Base-by-base conservation (phyloP, 2,888 invertebrate genomes). In the Melinaea marsaeus region DNA sequence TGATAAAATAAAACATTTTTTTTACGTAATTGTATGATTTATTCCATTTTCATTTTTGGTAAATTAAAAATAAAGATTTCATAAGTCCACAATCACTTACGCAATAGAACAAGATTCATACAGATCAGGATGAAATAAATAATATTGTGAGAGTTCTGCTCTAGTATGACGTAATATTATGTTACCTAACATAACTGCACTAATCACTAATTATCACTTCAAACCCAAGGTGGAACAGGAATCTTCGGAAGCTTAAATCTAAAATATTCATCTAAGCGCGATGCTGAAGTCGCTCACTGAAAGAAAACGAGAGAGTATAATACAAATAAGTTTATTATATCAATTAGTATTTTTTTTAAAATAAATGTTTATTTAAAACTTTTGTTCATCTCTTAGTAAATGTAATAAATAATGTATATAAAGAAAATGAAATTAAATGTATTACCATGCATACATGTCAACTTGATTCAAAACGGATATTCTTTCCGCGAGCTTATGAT, bases 101-200 rank as follows among this genome's bases (percentile, higher is more conserved):
- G 85, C 83, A 77, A 76, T 83, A 84, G 72, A 85, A 84, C 84
- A 88, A 86, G 85, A 89, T 88, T 86, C 86, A 85, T 88, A 90
- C 90, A 90, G 88, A 88, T 88, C 87, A 84, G 85, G 79, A 86
- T 87, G 86, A 88, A 90, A 90, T 90, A 90, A 90, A 90, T 90
- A 89, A 85, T 81, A 85, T 79, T 78, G 79, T 86, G 86, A 83
- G 84, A 86, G 84, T 85, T 82, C 83, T 81, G 83, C 78, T 82
- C 84, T 78, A 80, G 83, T 79, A 85, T 81, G 84, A 81, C 79
- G 78, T 83, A 80, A 78, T 79, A 79, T 81, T 81, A 83, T 82
- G 84, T 86, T 83, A 85, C 80, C 83, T 88, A 88, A 83, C 79
- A 81, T 80, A 84, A 85, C 83, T 79, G 86, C 83, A 83, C 86